A percentile compares a stretch with the other conserved stretches of the same genome.
phyloP scores from a whole-genome alignment of 2,888 invertebrate species.

The Halocaridina rubra region DNA sequence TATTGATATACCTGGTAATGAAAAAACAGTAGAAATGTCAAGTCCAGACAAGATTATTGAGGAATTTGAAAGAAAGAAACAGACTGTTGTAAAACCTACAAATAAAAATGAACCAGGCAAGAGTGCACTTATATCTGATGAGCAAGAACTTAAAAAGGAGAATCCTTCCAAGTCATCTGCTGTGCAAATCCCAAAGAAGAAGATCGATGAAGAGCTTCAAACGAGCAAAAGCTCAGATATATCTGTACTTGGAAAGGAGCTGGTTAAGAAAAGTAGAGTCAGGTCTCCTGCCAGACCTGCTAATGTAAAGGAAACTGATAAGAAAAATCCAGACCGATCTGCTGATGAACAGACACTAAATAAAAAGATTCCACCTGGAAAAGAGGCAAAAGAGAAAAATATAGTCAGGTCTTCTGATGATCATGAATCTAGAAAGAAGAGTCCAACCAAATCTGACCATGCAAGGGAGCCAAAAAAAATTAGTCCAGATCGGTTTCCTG shows the following conservation, averaged over 20 bases:
- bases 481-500: background rate
- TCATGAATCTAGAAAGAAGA: background rate
- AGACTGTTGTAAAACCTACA: too few species aligned
- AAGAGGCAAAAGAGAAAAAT: background rate
- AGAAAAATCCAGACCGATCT: background rate
- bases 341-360: background rate
- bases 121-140: background rate
- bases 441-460: background rate
- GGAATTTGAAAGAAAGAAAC: too few species aligned
- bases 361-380: background rate
- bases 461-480: conserved; percentile 4
- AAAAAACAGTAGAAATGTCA: background rate
- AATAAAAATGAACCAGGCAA: too few species aligned
- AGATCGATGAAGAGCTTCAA: background rate
- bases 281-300: background rate
- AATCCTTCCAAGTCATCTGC: background rate
- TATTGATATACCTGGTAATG: too few species aligned
- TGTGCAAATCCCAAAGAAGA: background rate
- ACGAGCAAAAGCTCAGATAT: background rate
- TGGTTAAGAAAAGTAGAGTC: background rate
- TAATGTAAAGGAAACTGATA: background rate
- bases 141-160: background rate
- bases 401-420: background rate
- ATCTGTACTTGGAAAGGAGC: background rate
- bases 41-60: background rate